Evolutionary conservation across 37 sponge, comb jelly and placozoan species (phyloP), one percentile per base, ranked within the genome.

Genomic region (Ephydatia muelleri): DNA sequence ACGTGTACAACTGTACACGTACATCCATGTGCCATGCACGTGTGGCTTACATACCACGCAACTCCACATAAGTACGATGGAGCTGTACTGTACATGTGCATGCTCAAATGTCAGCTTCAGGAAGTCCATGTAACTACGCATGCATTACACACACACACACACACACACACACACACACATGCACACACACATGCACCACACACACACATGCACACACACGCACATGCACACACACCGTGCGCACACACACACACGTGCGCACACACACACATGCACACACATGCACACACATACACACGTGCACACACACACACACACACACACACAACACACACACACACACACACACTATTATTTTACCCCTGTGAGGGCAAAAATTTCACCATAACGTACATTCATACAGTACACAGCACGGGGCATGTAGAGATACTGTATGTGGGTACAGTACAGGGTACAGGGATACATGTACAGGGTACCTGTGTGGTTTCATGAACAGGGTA

Each of bases 171-270:
- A n/a, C n/a, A n/a, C n/a, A n/a, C n/a, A n/a, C n/a, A n/a, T n/a
- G n/a, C n/a, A n/a, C n/a, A n/a, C n/a, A n/a, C n/a, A n/a, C n/a
- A n/a, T 38, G n/a, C 23, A 85, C 5, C 40, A 29, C 43, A 57
- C 29, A 57, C 67, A 40, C 67, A 71, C 39, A 67, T 86, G 70
- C 82, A 67, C 28, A 82, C 26, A n/a, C n/a, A n/a, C n/a, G n/a
- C n/a, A n/a, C n/a, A n/a, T n/a, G n/a, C n/a, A n/a, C n/a, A n/a
- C n/a, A n/a, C n/a, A n/a, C n/a, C n/a, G n/a, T n/a, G n/a, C n/a
- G n/a, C n/a, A 29, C 43, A 57, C 29, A 57, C 67, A 40, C 67
- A 71, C 39, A 67, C 80, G 70, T 80, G 31, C 28, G 77, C 26
- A 29, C 43, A 57, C 29, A 57, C 67, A 40, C 67, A 71, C 39